phyloP scores from a whole-genome alignment of 64 coral and sea anemone genomes.

The Montipora foliosa region DNA sequence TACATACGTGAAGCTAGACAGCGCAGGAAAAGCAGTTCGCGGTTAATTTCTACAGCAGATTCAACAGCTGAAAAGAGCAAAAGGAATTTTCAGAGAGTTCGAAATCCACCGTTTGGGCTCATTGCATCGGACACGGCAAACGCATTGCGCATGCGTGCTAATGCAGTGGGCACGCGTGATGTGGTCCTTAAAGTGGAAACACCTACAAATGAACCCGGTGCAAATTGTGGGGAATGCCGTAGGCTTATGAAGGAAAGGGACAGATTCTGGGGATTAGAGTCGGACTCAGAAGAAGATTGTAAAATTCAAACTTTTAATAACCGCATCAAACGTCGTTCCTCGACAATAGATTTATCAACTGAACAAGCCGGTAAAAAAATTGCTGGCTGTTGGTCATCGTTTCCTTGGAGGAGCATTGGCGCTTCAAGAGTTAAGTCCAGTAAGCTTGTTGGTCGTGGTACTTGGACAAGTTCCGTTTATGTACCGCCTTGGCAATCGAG shows the following conservation, averaged over 20 bases:
- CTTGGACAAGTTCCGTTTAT: constrained; percentile 9
- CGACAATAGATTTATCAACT: background rate
- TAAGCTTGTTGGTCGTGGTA: background rate
- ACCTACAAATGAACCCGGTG: background rate
- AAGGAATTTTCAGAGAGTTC: background rate
- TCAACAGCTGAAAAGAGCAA: background rate
- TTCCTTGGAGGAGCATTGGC: background rate
- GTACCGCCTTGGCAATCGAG: background rate
- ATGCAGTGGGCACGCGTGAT: background rate
- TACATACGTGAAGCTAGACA: background rate
- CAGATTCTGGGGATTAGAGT: constrained; percentile 41
- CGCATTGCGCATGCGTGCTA: background rate
- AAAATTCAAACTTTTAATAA: constrained; percentile 10
- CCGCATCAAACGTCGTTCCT: background rate
- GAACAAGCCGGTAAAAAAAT: background rate
- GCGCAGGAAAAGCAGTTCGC: background rate
- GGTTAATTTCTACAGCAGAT: background rate
- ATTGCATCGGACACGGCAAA: background rate
- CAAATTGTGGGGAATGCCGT: constrained; percentile 7
- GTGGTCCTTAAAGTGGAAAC: background rate
- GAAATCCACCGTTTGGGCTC: background rate
- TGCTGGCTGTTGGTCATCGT: no score
- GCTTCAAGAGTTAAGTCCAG: background rate
- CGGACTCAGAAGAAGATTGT: constrained; percentile 23
- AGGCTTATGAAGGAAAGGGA: constrained; percentile 5